Base-by-base conservation (phyloP, 1,140 invertebrate species). In the Phymastichus coffea region DNA sequence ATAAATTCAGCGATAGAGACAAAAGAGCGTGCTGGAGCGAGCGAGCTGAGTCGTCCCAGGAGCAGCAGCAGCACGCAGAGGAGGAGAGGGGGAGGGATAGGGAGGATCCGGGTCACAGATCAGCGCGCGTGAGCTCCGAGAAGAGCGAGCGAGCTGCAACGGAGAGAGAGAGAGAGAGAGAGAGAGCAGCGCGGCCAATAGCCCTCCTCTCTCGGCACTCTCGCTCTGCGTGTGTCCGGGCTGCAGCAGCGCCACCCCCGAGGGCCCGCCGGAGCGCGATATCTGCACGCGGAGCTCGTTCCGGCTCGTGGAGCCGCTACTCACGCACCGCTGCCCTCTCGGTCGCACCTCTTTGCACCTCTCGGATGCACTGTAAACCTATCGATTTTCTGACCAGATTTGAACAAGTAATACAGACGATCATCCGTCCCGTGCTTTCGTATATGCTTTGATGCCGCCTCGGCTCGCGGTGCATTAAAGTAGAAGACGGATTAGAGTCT, bases 101-200 rank as follows among this genome's bases (percentile, higher is more conserved):
- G 78, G 76, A 80, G 77, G 78, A 80, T 79, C 78, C 78, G 77
- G 78, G 78, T 79, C 78, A 79, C 73, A 79, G 78, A 80, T 80
- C 78, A 80, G 73, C 75, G 70, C 71, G 66, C 75, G 68, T 52
- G 64, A 66, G 61, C 66, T 33, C 48, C 38, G 63, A 54, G 68
- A 69, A 67, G 69, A n/a, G n/a, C n/a, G 68, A 69, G 64, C 68
- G 57, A 68, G 59, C 64, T 17, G 20, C 0, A 10, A 51, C 15
- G n/a, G 26, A 3, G 43, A 17, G 25, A 9, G 14, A 37, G 9
- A 40, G 23, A 26, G 20, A 22, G 15, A 53, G 37, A 23, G 33
- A 51, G 25, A 37, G 22, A 23, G 14, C 12, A 9, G 20, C n/a
- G 23, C 23, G 48, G n/a, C n/a, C 22, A 23, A 19, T n/a, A 33